phyloP scores from a whole-genome alignment of 2,888 invertebrate genomes.

The Bembecia ichneumoniformis region DNA sequence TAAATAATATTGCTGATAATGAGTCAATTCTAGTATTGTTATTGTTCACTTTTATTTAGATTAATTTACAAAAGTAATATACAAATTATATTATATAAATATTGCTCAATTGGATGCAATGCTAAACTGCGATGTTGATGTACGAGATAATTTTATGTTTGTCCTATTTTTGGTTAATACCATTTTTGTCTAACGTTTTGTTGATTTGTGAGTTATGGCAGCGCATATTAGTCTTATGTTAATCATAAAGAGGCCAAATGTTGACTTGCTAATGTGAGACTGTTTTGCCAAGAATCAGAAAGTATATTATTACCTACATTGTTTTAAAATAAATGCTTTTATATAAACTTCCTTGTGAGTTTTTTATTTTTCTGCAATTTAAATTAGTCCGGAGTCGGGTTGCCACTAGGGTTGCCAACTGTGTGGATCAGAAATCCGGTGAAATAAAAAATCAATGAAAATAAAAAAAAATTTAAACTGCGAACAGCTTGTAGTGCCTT shows the following conservation, averaged over 20 bases:
- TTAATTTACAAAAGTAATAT: conserved; percentile 55
- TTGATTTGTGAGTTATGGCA: conserved; percentile 69
- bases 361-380: not conserved
- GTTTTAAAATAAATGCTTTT: conserved; percentile 74
- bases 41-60: conserved; percentile 66
- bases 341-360: conserved; percentile 38
- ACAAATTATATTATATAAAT: conserved; percentile 52
- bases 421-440: too few relatives aligned
- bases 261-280: conserved; percentile 74
- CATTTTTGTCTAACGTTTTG: conserved; percentile 57
- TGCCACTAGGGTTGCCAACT: too few relatives aligned
- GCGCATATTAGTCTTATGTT: conserved; percentile 69
- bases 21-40: conserved; percentile 70
- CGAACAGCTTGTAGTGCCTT: too few relatives aligned
- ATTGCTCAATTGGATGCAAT: conserved; percentile 70
- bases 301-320: conserved; percentile 73
- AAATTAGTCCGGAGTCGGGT: too few relatives aligned
- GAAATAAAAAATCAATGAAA: too few relatives aligned
- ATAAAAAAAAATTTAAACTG: too few relatives aligned
- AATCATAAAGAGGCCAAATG: conserved; percentile 72
- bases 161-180: conserved; percentile 47
- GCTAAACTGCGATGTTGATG: conserved; percentile 64
- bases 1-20: conserved; percentile 53
- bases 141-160: conserved; percentile 57
- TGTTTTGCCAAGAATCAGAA: conserved; percentile 74